These are phyloP conservation scores for Bellardia bayeri DNA, from an alignment of 2,888 invertebrate species.

Conservation along the genomic window DNA sequence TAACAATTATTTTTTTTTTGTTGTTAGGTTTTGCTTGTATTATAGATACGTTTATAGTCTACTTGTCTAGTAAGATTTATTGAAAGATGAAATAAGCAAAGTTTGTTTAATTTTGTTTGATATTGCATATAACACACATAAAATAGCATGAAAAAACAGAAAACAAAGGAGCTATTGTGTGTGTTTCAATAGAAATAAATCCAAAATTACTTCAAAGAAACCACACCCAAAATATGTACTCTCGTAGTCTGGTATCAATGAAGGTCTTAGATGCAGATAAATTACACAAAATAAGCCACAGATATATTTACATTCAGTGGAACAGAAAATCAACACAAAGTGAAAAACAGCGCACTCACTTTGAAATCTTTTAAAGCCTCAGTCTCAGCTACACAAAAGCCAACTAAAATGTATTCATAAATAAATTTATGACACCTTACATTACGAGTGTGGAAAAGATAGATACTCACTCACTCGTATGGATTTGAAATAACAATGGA, in stretches of 20 bases:
- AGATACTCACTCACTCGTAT: neutral
- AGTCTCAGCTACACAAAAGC: slow-evolving; percentile 16
- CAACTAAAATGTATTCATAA: slow-evolving; percentile 54
- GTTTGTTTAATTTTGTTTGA: neutral
- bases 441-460: slow-evolving; percentile 28
- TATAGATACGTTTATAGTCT: neutral
- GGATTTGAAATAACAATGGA: neutral
- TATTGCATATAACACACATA: neutral
- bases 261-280: slow-evolving; percentile 53
- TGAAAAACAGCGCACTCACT: slow-evolving; percentile 17
- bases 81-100: neutral
- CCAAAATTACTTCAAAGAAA: slow-evolving; percentile 32
- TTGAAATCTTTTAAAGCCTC: neutral
- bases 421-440: slow-evolving; percentile 63
- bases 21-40: neutral
- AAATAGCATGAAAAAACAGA: neutral
- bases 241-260: slow-evolving; percentile 34
- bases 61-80: slow-evolving; percentile 37
- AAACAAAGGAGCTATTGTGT: slow-evolving; percentile 50
- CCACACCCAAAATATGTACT: slow-evolving; percentile 58
- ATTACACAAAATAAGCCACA: slow-evolving; percentile 32
- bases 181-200: slow-evolving; percentile 43
- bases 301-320: neutral
- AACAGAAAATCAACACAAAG: neutral
- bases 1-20: slow-evolving; percentile 30